Base-by-base conservation (phyloP, 2,797 vertebrate genomes). In the Falco berigora region DNA sequence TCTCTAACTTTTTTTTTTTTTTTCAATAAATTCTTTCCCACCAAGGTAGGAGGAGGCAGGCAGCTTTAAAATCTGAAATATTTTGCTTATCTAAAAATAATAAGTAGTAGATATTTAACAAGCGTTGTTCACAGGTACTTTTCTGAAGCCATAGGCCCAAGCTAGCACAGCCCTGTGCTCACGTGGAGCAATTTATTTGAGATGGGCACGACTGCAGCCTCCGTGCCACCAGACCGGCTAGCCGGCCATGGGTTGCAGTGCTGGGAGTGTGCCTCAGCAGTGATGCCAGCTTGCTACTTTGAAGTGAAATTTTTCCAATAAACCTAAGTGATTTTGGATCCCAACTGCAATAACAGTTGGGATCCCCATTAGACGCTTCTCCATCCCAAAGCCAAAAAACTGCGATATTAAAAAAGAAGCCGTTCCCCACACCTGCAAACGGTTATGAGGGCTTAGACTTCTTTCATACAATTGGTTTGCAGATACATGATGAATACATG, bases 221-320 rank as follows among this genome's bases (percentile, higher is more conserved):
- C 49, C 0, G 1, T 32, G 58, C 19, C 77, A 86, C 38, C n/a
- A 73, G 66, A 32, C 6, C 19, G 12, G 49, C 30, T 5, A 25
- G 12, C 20, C 68, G 63, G 44, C 4, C 50, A 24, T 0, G 0
- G 22, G 25, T 20, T 13, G 1, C 28, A n/a, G 32, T 3, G 12
- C 24, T 52, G 19, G 22, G 9, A 59, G 21, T 0, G 2, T 5
- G n/a, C 38, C 74, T 17, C 6, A 9, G 59, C 56, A 77, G n/a
- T 7, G 24, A 71, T 1, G 7, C 12, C 18, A 50, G 38, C 32
- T 52, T 80, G 27, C 22, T 6, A 20, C 38, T 79, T 49, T 1
- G 2, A 79, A 66, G 5, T 9, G 4, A 75, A 47, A 7, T n/a
- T 83, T 52, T 83, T 71, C 66, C 40, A 49, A 27, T 34, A 74